Base-by-base conservation (phyloP, 1,140 invertebrate species). In the Periplaneta americana region DNA sequence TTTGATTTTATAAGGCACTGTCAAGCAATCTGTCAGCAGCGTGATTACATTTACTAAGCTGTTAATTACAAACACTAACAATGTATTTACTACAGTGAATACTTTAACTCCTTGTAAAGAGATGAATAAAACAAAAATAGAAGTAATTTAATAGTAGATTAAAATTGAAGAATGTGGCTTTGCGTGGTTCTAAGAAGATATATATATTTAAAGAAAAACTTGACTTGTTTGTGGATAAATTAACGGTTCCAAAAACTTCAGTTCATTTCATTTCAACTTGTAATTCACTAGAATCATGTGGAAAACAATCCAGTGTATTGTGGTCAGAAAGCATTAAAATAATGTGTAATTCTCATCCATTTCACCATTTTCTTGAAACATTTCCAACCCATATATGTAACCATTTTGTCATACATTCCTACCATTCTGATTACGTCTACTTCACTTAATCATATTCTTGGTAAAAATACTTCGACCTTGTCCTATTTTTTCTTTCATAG, bases 281-380 rank as follows among this genome's bases (percentile, higher is more conserved):
- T 66, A 66, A 66, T 66, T 66, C 39, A 66, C 5, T 66, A 66
- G 48, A 66, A n/a, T 66, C 48, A 17, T 15, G 13, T 66, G 22
- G n/a, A 66, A 39, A 66, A 28, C 22, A 66, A 66, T 66, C 48
- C 22, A 66, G 48, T 66, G 48, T 66, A 66, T 66, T 66, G 22
- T n/a, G 48, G 48, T 66, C 48, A 66, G 48, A 66, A 66, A 79
- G 80, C 75, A 48, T 80, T 82, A 34, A 75, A 80, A 82, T 82
- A 33, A 75, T 80, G 74, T 81, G 75, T 18, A 8, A 81, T 77
- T 81, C 75, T 81, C 48, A 76, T 75, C 35, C 36, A 57, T 32
- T 34, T 74, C 18, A 74, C 28, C 66, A 22, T 66, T 35, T 31
- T n/a, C 10, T n/a, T 81, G 34, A 28, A 75, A 31, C 35, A 28